Evolutionary conservation across 1,140 invertebrate species (phyloP).

Genomic region (Hyles vespertilio): DNA sequence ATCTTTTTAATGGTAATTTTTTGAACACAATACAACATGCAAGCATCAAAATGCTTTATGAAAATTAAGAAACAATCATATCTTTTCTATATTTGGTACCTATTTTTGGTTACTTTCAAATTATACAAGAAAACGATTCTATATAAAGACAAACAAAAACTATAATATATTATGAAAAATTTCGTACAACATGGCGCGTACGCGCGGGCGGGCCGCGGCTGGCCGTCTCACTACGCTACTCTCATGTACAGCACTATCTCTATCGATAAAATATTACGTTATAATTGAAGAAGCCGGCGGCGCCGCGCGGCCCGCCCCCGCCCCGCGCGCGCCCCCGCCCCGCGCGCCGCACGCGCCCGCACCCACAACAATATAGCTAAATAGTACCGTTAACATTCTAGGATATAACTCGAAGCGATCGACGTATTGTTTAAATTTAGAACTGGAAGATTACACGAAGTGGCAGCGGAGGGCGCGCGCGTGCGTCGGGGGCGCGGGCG

Average conservation of each 20-base stretch:
- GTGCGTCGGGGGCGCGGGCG: constrained; percentile 18
- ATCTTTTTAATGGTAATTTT: constrained; percentile 72
- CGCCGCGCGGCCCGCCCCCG: constrained; percentile 20
- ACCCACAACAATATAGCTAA: constrained; percentile 61
- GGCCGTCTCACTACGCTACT: constrained; percentile 30
- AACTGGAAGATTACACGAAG: constrained; percentile 50
- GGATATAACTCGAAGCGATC: constrained; percentile 62
- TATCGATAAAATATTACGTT: constrained; percentile 31
- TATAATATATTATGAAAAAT: constrained; percentile 74
- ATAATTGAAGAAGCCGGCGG: constrained; percentile 22
- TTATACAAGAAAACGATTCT: constrained; percentile 68
- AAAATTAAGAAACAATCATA: constrained; percentile 74
- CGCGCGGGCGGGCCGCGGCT: constrained; percentile 39
- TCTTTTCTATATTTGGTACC: constrained; percentile 73
- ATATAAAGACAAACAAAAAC: constrained; percentile 72
- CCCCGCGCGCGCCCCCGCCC: constrained; percentile 16
- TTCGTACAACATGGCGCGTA: constrained; percentile 58
- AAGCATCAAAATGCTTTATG: constrained; percentile 74
- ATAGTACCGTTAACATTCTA: constrained; percentile 57
- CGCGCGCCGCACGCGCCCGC: constrained; percentile 18
- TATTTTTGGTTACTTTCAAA: constrained; percentile 74
- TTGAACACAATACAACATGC: constrained; percentile 77
- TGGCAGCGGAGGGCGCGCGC: constrained; percentile 26
- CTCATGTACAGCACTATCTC: constrained; percentile 40
- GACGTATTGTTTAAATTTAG: constrained; percentile 53